Conservation (phyloP, 2,797 vertebrate species). For the Catharus ustulatus region DNA sequence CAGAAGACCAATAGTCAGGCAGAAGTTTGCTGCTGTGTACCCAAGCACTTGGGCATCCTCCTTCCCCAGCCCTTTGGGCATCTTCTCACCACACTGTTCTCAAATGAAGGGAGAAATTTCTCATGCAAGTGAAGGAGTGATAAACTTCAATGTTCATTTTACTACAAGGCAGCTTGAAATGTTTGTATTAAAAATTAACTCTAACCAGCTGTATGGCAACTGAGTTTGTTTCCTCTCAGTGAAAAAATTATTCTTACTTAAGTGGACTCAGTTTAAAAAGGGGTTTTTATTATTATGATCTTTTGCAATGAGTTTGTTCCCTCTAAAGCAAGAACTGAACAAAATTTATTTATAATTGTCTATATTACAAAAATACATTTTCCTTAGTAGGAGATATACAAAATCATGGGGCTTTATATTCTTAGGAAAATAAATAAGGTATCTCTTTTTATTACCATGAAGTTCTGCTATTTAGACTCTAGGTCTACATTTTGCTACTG, state of each 20-base stretch:
- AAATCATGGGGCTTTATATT: constrained; percentile 31
- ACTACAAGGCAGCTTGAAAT: background rate
- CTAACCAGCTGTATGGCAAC: background rate
- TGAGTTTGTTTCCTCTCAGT: background rate
- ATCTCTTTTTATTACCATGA: constrained; percentile 49
- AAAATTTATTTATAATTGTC: constrained; percentile 54
- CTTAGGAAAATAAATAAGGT: constrained; percentile 61
- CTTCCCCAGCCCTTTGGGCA: background rate
- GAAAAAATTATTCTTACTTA: background rate
- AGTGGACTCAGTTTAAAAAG: constrained; percentile 31
- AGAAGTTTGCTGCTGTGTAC: accelerated
- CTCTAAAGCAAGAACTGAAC: constrained; percentile 42
- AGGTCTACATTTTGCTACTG: background rate
- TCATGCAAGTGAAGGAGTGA: background rate
- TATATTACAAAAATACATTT: constrained; percentile 37
- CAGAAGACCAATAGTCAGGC: accelerated
- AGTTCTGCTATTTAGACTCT: background rate
- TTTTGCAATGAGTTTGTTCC: constrained; percentile 33
- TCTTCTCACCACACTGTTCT: background rate
- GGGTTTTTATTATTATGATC: background rate
- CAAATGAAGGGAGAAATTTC: background rate
- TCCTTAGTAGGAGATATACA: constrained; percentile 5
- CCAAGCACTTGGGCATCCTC: background rate
- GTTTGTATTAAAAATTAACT: background rate
- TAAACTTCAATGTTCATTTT: background rate